These are phyloP conservation scores for Podarcis muralis DNA, from an alignment of 2,113 vertebrate genomes.

Conservation along the genomic window DNA sequence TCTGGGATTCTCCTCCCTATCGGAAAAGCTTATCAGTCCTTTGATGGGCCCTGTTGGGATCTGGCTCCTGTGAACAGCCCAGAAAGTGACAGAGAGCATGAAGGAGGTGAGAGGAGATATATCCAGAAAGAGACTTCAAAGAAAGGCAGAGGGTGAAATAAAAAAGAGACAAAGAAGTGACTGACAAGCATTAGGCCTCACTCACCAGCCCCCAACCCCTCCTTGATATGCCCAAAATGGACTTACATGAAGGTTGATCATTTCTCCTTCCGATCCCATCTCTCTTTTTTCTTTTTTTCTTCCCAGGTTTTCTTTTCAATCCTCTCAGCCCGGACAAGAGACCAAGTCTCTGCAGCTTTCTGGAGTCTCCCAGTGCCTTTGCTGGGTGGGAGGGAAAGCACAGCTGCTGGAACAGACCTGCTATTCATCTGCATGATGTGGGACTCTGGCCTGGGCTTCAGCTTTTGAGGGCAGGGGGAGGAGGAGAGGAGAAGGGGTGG, in stretches of 20 bases:
- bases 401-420: constrained; percentile 73
- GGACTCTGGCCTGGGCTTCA: constrained; percentile 52
- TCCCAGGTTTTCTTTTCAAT: neutral
- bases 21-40: neutral
- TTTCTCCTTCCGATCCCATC: constrained; percentile 73
- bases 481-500: constrained; percentile 1
- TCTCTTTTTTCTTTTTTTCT: neutral
- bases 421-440: constrained; percentile 72
- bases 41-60: neutral
- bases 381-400: constrained; percentile 50
- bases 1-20: neutral
- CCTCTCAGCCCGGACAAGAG: neutral
- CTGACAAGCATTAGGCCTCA: neutral
- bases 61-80: constrained; percentile 1
- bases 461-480: constrained; percentile 33
- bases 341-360: neutral
- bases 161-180: constrained; percentile 3
- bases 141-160: constrained; percentile 27
- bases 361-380: constrained; percentile 17
- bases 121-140: constrained; percentile 42
- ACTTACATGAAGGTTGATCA: constrained; percentile 71
- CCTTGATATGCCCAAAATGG: accelerated
- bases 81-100: neutral
- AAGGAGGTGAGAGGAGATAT: neutral
- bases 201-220: constrained; percentile 13